Evolutionary conservation across 2,113 vertebrate genomes (phyloP).

Genomic region (Aptenodytes patagonicus): DNA sequence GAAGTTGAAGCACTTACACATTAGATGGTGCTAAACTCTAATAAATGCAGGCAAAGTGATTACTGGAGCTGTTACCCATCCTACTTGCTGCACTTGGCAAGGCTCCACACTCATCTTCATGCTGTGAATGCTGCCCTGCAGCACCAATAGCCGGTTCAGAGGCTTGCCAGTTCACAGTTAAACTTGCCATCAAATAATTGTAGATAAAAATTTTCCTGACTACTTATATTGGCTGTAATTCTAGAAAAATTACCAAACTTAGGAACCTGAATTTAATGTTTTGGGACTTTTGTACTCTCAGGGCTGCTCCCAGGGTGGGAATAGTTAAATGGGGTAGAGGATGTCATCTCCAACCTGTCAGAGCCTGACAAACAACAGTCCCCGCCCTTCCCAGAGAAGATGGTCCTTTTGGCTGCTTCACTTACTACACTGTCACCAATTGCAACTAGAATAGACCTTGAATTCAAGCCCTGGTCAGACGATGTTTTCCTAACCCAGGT

Average conservation of each 20-base stretch:
- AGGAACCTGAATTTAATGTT: neutral
- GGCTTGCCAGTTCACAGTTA: neutral
- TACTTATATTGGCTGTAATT: neutral
- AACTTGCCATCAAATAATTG: neutral
- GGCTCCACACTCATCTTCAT: neutral
- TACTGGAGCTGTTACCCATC: neutral
- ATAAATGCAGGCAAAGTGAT: neutral
- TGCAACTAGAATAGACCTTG: neutral
- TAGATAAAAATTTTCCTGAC: neutral
- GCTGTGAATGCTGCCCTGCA: neutral
- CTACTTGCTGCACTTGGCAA: neutral
- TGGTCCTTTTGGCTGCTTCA: neutral
- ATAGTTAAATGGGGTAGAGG: neutral
- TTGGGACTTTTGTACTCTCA: neutral
- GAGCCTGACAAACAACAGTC: neutral
- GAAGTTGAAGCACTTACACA: conserved; percentile 15
- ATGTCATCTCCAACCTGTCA: neutral
- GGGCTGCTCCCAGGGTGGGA: neutral
- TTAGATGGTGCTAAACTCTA: conserved; percentile 64
- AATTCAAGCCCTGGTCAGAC: neutral
- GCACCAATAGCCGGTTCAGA: neutral
- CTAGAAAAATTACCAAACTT: neutral
- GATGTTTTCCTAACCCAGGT: neutral
- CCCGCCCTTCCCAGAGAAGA: neutral
- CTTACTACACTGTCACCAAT: neutral